phyloP scores from a whole-genome alignment of 2,113 vertebrate genomes.

The Aegithalos caudatus region DNA sequence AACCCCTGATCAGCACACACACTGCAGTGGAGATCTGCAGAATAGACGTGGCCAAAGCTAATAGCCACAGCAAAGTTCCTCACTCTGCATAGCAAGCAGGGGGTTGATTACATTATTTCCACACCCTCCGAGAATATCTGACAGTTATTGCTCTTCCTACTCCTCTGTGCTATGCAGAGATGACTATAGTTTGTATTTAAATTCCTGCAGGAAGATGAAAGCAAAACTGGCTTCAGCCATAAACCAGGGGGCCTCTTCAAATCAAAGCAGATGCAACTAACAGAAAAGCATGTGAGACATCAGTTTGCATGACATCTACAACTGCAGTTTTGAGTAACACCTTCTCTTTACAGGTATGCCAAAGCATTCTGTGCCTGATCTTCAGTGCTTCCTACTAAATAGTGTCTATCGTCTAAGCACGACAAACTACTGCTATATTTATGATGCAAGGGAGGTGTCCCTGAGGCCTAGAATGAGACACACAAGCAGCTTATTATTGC shows the following conservation, averaged over 20 bases:
- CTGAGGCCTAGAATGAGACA: neutral
- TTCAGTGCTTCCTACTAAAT: neutral
- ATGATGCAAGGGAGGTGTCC: neutral
- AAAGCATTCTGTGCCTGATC: neutral
- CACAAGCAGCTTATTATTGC: neutral
- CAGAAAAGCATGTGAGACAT: neutral
- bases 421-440: neutral
- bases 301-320: constrained; percentile 10
- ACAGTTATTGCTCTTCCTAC: neutral
- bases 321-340: neutral
- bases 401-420: neutral
- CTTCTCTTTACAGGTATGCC: neutral
- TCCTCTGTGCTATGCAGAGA: neutral
- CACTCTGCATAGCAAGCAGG: neutral
- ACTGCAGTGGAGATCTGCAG: neutral
- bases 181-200: neutral
- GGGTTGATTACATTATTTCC: neutral
- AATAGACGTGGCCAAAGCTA: neutral
- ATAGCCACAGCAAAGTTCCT: neutral
- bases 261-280: constrained; percentile 35
- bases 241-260: constrained; percentile 15
- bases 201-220: constrained; percentile 16
- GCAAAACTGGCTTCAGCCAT: constrained; percentile 17
- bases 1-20: neutral
- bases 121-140: neutral